These are phyloP conservation scores for Nicator chloris DNA, from an alignment of 2,113 vertebrate species.

Conservation along the genomic window DNA sequence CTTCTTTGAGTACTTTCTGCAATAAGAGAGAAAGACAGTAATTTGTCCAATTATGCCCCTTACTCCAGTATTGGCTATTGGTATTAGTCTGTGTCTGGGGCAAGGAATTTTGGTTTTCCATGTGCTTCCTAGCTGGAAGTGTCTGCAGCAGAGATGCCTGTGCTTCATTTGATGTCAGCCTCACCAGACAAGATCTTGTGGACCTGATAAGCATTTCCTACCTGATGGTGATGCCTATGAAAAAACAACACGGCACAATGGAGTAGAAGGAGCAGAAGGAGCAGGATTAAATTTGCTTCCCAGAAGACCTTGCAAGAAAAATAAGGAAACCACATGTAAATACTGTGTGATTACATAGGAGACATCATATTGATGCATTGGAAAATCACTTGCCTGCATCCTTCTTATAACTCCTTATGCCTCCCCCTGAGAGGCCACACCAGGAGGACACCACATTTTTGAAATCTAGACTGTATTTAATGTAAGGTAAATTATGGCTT, in stretches of 20 bases:
- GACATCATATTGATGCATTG: not conserved
- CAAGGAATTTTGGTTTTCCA: not conserved
- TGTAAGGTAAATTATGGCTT: not conserved
- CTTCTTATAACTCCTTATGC: not conserved
- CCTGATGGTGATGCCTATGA: not conserved
- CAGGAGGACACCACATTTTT: not conserved
- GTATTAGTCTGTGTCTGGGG: not conserved
- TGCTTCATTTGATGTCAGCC: not conserved
- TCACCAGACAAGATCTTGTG: not conserved
- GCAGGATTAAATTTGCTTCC: not conserved
- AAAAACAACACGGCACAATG: not conserved
- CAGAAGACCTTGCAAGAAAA: not conserved
- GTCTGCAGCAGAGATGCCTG: not conserved
- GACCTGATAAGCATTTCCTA: not conserved
- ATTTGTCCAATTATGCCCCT: not conserved
- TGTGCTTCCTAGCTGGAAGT: not conserved
- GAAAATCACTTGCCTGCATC: not conserved
- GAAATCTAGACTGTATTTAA: not conserved
- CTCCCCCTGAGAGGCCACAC: not conserved
- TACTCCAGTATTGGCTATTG: not conserved
- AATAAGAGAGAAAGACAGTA: not conserved
- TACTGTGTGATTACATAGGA: not conserved
- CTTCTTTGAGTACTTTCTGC: not conserved
- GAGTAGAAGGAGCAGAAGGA: not conserved
- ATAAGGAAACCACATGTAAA: not conserved